phyloP scores from a whole-genome alignment of 2,113 vertebrate genomes.

The Anthoscopus minutus region DNA sequence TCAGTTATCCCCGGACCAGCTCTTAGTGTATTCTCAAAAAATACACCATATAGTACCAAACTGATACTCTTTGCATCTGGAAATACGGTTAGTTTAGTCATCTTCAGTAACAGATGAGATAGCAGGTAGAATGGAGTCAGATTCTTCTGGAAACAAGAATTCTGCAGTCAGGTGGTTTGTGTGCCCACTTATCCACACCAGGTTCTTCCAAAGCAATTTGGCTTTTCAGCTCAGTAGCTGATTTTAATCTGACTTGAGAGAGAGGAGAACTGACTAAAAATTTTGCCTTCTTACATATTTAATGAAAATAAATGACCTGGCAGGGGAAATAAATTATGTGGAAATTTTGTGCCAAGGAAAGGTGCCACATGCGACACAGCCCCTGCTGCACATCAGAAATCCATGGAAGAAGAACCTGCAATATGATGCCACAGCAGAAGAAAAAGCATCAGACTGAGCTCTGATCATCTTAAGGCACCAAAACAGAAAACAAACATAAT shows the following conservation, averaged over 20 bases:
- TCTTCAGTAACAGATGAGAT: neutral
- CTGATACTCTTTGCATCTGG: neutral
- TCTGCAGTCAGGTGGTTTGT: neutral
- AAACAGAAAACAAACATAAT: neutral
- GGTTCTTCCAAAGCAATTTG: neutral
- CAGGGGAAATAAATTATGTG: neutral
- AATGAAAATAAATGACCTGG: neutral
- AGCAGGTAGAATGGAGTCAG: rapidly evolving
- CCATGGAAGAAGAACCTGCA: neutral
- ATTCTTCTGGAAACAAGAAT: neutral
- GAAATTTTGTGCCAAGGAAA: neutral
- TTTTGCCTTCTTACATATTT: neutral
- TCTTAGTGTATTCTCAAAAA: neutral
- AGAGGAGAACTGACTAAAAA: neutral
- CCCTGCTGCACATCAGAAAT: neutral
- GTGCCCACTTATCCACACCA: neutral
- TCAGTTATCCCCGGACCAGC: neutral
- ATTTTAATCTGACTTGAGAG: neutral
- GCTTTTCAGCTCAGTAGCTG: neutral
- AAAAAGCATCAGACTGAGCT: neutral
- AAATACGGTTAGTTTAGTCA: neutral
- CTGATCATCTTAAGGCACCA: neutral
- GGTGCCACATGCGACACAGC: rapidly evolving
- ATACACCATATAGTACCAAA: neutral
- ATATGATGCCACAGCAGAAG: neutral